Evolutionary conservation across 2,888 invertebrate genomes (phyloP), one percentile per base, ranked within the genome.

Genomic region (Bugulina stolonifera): DNA sequence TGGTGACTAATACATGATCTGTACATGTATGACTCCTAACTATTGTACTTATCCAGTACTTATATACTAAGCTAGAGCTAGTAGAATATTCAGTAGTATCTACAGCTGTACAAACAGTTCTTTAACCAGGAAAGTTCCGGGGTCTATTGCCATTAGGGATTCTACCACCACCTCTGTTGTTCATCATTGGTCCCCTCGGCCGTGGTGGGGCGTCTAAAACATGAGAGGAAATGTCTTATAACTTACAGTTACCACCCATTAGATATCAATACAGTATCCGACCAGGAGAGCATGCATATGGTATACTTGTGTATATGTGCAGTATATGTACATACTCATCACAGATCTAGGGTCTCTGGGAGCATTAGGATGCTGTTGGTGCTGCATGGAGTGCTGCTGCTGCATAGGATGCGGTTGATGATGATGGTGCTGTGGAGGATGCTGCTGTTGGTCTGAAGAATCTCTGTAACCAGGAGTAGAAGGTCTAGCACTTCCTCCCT

Each of bases 71-170:
- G n/a, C n/a, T n/a, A n/a, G n/a, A n/a, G n/a, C n/a, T n/a, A n/a
- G n/a, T n/a, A n/a, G n/a, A n/a, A n/a, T n/a, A n/a, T n/a, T n/a
- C n/a, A n/a, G n/a, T n/a, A n/a, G n/a, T n/a, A n/a, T n/a, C n/a
- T n/a, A n/a, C n/a, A n/a, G n/a, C n/a, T n/a, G n/a, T n/a, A n/a
- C n/a, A n/a, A n/a, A n/a, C n/a, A n/a, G n/a, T n/a, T n/a, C 43
- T 5, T 18, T 43, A 57, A 23, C 57, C 57, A 5, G 27, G 27
- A 57, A 14, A 2, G n/a, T 64, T 22, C 64, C 64, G 32, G 32
- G 64, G 64, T 64, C 64, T 64, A 10, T 25, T 64, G n/a, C 64
- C 64, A 64, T 64, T 64, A 14, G 64, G 34, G 29, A 64, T 64
- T 14, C 32, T 29, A 10, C 64, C 64, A 10, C 64, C 64, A 32